Conservation (phyloP, 2,888 invertebrate genomes). For the Heliconius sara region DNA sequence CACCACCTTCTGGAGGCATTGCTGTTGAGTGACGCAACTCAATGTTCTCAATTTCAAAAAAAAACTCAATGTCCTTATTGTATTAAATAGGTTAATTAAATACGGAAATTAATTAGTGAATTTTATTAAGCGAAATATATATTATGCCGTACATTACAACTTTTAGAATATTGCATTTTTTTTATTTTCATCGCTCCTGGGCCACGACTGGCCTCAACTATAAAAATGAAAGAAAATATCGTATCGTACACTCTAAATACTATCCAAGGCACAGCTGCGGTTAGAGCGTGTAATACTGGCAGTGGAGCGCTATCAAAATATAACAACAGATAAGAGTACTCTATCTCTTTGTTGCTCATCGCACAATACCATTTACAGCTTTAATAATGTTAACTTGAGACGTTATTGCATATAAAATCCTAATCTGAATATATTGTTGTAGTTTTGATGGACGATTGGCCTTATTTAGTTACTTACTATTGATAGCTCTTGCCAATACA, state of each 20-base stretch:
- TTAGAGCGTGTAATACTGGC: slow-evolving; percentile 57
- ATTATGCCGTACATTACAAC: too few species aligned
- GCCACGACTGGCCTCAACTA: too few species aligned
- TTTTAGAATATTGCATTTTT: too few species aligned
- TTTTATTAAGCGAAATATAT: too few species aligned
- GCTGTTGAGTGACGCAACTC: too few species aligned
- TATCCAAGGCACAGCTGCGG: slow-evolving; percentile 57
- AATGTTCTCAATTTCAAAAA: too few species aligned
- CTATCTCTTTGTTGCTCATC: slow-evolving; percentile 49
- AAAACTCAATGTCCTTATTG: too few species aligned
- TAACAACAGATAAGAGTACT: slow-evolving; percentile 53
- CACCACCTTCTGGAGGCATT: too few species aligned
- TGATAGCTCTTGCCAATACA: background rate
- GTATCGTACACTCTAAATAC: slow-evolving; percentile 46
- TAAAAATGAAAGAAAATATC: background rate
- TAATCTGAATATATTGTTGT: background rate
- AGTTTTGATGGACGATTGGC: background rate
- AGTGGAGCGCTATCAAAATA: slow-evolving; percentile 55
- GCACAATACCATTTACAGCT: slow-evolving; percentile 37
- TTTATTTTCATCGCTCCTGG: too few species aligned
- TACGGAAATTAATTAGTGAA: too few species aligned
- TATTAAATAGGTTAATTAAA: too few species aligned
- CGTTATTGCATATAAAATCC: background rate
- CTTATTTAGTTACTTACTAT: background rate
- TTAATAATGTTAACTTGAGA: slow-evolving; percentile 23